Evolutionary conservation across 2,797 vertebrate species (phyloP), one percentile per base, ranked within the genome.

Genomic region (Oryzias sinensis): DNA sequence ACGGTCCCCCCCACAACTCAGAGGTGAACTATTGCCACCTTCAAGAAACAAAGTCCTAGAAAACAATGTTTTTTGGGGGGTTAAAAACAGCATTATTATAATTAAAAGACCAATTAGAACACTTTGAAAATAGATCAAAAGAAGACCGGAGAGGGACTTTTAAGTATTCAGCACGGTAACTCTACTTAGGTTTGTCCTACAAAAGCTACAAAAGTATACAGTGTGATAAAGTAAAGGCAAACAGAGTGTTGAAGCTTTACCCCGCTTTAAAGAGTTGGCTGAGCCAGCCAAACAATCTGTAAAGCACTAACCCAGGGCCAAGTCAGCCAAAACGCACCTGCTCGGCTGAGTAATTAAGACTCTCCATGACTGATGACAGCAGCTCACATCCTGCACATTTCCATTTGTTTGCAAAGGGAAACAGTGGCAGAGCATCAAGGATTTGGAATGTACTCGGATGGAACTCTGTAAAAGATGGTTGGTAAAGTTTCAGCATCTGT

Each of bases 151-250:
- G 5, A 6, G 27, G 27, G 27, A 6, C 2, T 37, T 18, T 22
- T 53, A 42, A 62, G 20, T 51, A 29, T 14, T 17, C 41, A 44
- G 47, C 43, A 29, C 13, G 16, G 49, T 59, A 33, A 53, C 70
- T 56, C 47, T 6, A 46, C 65, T 57, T 13, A 42, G 43, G 25
- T 60, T 59, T 50, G 33, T 20, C 6, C 27, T 49, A 58, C 50
- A 53, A 43, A 62, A 70, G 49, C 54, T 61, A 49, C 67, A 50
- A 20, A 37, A 40, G 50, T 64, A 59, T 52, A 50, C 67, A 51
- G 53, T 40, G 43, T 71, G 69, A 83, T 83, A 70, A 87, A 76
- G 84, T 78, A 86, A 71, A 61, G 61, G 65, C 57, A 68, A 76
- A 74, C 62, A 73, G 68, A 82, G 71, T 69, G 76, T 54, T 51